Base-by-base conservation (phyloP, 2,113 vertebrate species). In the Corvus hawaiiensis region DNA sequence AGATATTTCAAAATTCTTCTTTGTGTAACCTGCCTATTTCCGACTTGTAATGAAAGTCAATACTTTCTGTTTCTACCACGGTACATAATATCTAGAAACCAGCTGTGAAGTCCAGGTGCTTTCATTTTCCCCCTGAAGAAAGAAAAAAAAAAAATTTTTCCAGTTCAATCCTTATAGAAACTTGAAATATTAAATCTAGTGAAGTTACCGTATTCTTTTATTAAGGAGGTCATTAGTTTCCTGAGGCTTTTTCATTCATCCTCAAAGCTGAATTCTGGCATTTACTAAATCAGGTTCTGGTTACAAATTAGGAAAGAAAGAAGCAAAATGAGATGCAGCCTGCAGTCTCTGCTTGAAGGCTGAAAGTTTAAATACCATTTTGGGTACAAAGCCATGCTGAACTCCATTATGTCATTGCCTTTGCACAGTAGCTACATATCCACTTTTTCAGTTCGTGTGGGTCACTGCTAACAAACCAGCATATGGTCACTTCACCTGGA, bases 281-380 rank as follows among this genome's bases (percentile, higher is more conserved):
- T 98, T 97, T 97, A 89, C 89, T 96, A 96, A 96, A 97, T 97
- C 74, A 94, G 96, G 85, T 66, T 68, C 90, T 88, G 83, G 83
- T 94, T 97, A 87, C 76, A 97, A 96, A 97, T 97, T 93, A 95
- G 54, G 44, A 64, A 97, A 91, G 61, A 71, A 90, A 86, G 91
- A 87, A 90, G 48, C 46, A 87, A 87, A 96, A 72, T 80, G 79
- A 95, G 81, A 95, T 68, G 33, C 56, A 89, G 46, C 66, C 77
- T 83, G 67, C 52, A 90, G 91, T 86, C 81, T 93, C 85, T 87
- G 41, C 62, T 94, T 73, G 87, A 96, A 95, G 84, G 55, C 33
- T 94, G 66, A 76, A 96, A 73, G 88, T 96, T 98, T 97, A 96
- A 97, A 93, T 87, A 86, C n/a, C 21, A 0, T 95, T 97, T 95